Evolutionary conservation across 2,888 invertebrate species (phyloP).

Genomic region (Diploptera punctata): DNA sequence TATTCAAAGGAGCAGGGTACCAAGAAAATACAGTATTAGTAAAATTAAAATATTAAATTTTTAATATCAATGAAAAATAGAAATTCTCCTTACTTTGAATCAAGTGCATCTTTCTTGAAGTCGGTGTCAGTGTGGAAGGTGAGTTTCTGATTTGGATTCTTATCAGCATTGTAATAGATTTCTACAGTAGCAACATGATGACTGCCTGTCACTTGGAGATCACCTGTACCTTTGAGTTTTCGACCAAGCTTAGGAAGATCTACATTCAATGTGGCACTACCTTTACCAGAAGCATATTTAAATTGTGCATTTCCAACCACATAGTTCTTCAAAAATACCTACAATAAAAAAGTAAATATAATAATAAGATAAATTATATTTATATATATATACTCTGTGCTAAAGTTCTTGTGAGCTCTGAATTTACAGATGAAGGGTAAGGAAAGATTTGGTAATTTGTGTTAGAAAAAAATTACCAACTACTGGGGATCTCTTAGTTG

Average conservation of each 20-base stretch:
- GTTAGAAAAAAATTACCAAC: no score
- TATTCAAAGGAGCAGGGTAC: no score
- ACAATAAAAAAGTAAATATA: neutral
- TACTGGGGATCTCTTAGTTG: no score
- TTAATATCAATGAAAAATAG: no score
- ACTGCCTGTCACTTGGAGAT: conserved; percentile 66
- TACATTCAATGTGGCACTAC: conserved; percentile 56
- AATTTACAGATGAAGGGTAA: neutral
- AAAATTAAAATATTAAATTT: no score
- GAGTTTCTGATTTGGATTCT: conserved; percentile 72
- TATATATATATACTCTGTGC: no score
- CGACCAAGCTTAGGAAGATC: conserved; percentile 59
- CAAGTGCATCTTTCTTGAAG: conserved; percentile 59
- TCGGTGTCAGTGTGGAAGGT: conserved; percentile 68
- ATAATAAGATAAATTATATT: no score
- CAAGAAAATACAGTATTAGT: neutral
- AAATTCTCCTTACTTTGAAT: conserved; percentile 69
- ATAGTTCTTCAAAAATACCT: conserved; percentile 60
- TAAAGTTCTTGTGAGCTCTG: no score
- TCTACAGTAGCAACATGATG: conserved; percentile 67
- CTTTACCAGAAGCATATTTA: conserved; percentile 65
- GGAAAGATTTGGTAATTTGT: neutral
- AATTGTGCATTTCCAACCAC: conserved; percentile 69
- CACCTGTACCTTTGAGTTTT: conserved; percentile 56
- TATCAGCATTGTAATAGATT: conserved; percentile 71